Evolutionary conservation across 2,888 invertebrate genomes (phyloP).

Genomic region (Parochlus steinenii): DNA sequence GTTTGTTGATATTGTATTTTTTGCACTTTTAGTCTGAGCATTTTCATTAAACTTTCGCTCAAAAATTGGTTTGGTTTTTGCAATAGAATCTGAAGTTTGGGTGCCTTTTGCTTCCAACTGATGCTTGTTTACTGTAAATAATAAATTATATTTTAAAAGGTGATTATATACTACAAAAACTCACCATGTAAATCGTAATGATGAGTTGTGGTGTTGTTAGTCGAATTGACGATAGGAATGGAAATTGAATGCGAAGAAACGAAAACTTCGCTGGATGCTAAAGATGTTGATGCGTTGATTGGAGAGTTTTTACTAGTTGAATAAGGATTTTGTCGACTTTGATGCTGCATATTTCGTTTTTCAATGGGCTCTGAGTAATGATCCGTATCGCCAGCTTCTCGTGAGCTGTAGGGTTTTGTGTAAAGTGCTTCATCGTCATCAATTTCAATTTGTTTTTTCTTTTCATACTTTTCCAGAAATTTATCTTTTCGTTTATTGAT

Average conservation of each 20-base stretch:
- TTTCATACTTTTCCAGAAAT: slow-evolving; percentile 8
- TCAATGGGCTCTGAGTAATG: not conserved
- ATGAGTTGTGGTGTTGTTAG: slow-evolving; percentile 2
- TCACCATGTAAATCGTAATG: slow-evolving; percentile 5
- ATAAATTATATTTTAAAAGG: not conserved
- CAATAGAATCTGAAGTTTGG: slow-evolving; percentile 10
- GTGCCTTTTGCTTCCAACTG: not conserved
- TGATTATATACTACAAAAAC: too few species aligned
- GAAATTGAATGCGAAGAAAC: slow-evolving; percentile 9
- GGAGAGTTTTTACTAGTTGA: not conserved
- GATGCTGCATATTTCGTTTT: not conserved
- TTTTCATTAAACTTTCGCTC: not conserved
- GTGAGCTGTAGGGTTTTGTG: slow-evolving; percentile 1
- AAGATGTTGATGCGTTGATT: slow-evolving; percentile 8
- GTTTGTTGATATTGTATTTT: slow-evolving; percentile 10
- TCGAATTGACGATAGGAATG: slow-evolving; percentile 1
- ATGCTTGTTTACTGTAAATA: not conserved
- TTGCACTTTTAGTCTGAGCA: not conserved
- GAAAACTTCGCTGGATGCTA: slow-evolving; percentile 8
- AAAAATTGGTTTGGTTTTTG: slow-evolving; percentile 8
- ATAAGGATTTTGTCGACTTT: not conserved
- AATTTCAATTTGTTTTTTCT: slow-evolving; percentile 1
- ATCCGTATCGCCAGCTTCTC: not conserved
- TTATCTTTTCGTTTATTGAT: slow-evolving; percentile 5
- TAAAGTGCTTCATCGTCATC: slow-evolving; percentile 5